phyloP scores from a whole-genome alignment of 1,140 invertebrate species.

The Phymorhynchus buccinoides region DNA sequence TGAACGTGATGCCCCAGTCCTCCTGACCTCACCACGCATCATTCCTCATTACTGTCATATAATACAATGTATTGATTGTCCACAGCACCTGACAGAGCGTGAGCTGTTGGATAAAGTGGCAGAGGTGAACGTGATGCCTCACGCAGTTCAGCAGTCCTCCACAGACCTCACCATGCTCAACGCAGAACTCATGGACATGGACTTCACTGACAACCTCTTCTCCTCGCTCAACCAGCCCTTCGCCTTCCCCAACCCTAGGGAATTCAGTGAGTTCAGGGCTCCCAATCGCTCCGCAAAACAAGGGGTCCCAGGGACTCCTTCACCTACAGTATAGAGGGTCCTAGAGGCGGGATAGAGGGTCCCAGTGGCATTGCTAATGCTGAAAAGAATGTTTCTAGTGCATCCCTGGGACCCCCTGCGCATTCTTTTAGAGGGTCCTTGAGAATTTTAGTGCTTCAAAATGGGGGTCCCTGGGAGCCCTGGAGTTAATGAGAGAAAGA shows the following conservation, averaged over 20 bases:
- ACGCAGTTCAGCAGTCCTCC: slow-evolving; percentile 50
- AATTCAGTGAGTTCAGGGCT: slow-evolving; percentile 94
- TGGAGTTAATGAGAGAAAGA: too few relatives aligned
- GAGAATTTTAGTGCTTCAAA: too few relatives aligned
- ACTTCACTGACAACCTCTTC: slow-evolving; percentile 83
- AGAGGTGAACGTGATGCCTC: slow-evolving; percentile 48
- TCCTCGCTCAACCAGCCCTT: slow-evolving; percentile 87
- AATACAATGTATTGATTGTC: slow-evolving; percentile 1
- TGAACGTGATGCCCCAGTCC: slow-evolving; percentile 49
- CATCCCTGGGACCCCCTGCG: too few relatives aligned
- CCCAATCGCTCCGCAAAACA: too few relatives aligned
- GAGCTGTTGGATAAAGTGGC: slow-evolving; percentile 56
- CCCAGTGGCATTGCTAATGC: too few relatives aligned
- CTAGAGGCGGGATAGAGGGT: too few relatives aligned
- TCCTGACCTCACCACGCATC: slow-evolving; percentile 56
- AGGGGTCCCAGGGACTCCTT: too few relatives aligned
- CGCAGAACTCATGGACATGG: slow-evolving; percentile 79
- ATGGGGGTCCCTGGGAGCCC: too few relatives aligned
- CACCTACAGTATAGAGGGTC: too few relatives aligned
- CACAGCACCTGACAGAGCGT: slow-evolving; percentile 18
- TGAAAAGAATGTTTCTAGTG: too few relatives aligned
- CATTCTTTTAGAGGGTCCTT: too few relatives aligned
- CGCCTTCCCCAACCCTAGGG: slow-evolving; percentile 95
- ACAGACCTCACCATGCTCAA: slow-evolving; percentile 60
- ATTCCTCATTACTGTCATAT: too few relatives aligned